Conservation (phyloP, 2,113 vertebrate genomes). For the Athene cunicularia region DNA sequence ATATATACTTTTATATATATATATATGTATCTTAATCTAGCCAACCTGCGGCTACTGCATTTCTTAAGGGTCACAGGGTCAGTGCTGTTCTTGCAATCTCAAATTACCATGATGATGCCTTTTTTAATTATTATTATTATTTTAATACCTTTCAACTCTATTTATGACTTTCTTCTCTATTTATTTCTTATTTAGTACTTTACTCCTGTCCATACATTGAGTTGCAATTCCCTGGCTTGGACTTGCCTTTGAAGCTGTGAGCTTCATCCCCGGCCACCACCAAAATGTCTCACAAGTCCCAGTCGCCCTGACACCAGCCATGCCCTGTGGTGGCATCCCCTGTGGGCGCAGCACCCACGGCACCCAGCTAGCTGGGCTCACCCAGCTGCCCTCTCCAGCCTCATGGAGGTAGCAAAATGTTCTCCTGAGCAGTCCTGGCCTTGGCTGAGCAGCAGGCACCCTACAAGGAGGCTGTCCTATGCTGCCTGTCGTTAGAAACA, state of each 20-base stretch:
- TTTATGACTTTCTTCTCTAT: constrained; percentile 56
- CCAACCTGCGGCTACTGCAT: background rate
- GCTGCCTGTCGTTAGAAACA: background rate
- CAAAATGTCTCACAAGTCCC: background rate
- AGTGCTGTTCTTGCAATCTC: constrained; percentile 6
- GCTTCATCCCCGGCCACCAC: background rate
- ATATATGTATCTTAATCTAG: background rate
- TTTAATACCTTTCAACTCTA: constrained; percentile 31
- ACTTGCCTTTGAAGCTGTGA: background rate
- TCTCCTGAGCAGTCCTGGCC: background rate
- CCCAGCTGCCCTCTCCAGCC: background rate
- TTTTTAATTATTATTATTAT: constrained; percentile 5
- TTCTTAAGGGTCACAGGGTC: constrained; percentile 50
- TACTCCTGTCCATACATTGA: background rate
- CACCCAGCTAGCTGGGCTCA: background rate
- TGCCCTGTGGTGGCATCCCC: background rate
- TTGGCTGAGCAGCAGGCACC: background rate
- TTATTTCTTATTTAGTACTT: constrained; percentile 45
- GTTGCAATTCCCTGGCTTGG: background rate
- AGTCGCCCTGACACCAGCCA: accelerated
- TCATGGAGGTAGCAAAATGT: accelerated
- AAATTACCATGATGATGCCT: background rate
- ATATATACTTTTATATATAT: background rate
- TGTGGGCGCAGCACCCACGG: background rate
- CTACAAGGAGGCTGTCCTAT: background rate